phyloP scores from a whole-genome alignment of 1,140 invertebrate species.

The Calosoma granatense region DNA sequence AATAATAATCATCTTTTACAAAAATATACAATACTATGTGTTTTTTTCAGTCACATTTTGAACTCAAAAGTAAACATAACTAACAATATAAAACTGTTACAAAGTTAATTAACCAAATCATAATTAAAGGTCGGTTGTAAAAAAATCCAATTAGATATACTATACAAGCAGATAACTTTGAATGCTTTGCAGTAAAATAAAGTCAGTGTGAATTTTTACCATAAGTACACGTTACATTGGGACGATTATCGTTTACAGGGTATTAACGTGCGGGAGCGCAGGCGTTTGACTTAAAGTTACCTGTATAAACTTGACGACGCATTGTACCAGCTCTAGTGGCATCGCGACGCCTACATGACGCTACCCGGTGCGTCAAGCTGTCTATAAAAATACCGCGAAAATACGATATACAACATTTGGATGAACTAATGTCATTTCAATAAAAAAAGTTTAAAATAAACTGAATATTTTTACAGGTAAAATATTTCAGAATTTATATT shows the following conservation, averaged over 20 bases:
- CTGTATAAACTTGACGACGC: neutral
- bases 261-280: neutral
- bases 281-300: neutral
- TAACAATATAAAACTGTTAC: neutral
- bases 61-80: too few species aligned
- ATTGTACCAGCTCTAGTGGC: neutral
- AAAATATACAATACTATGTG: too few species aligned
- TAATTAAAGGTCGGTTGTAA: neutral
- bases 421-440: neutral
- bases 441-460: too few species aligned
- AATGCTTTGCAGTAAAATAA: neutral
- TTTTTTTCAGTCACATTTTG: too few species aligned
- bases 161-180: neutral
- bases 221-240: neutral
- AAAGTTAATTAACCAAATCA: neutral
- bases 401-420: too few species aligned
- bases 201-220: neutral
- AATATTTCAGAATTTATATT: too few species aligned
- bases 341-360: neutral
- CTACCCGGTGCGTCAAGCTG: neutral
- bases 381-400: constrained; percentile 2
- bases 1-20: too few species aligned
- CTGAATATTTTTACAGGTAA: too few species aligned
- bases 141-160: neutral
- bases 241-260: neutral